Base-by-base conservation (phyloP, 2,797 vertebrate genomes). In the Aythya fuligula region DNA sequence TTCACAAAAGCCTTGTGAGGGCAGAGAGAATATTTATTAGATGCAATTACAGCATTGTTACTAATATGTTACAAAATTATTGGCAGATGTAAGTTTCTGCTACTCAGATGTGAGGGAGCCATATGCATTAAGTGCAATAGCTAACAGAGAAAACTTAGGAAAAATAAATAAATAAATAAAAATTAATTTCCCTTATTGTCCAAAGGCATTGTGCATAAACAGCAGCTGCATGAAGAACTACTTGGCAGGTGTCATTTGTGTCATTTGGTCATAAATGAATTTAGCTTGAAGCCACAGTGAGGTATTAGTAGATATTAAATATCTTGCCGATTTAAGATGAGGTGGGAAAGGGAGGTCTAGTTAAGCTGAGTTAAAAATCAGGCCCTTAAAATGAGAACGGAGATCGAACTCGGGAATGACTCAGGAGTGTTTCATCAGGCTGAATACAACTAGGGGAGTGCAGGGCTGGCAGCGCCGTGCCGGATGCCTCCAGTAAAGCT, bases 1-100 rank as follows among this genome's bases (percentile, higher is more conserved):
- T 54, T 79, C 75, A 94, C 87, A 96, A 95, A 95, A 94, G 69
- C 81, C 57, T 28, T 2, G 77, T 24, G 47, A 94, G 91, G 88
- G 32, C 34, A 85, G 65, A 67, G 49, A 38, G 41, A 87, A 34
- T 71, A 74, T 89, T 91, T 91, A 89, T 93, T 95, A 92, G 75
- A 81, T 77, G n/a, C 65, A 85, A 89, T 96, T 85, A 94, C 0
- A 9, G 77, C 28, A 69, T 69, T 87, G 54, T 85, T 90, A 38
- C 57, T 62, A 93, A 88, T 74, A 73, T 77, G 67, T 93, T 85
- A 85, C 39, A 47, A 72, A 94, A 90, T 51, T 77, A 71, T 74
- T 89, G 69, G 80, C 75, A 85, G 45, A 28, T 61, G 18, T 64
- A 84, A 49, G 61, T 43, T 83, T 93, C 88, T 92, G 57, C 62